Conservation (phyloP, 2,113 vertebrate genomes). For the Dromaius novaehollandiae region DNA sequence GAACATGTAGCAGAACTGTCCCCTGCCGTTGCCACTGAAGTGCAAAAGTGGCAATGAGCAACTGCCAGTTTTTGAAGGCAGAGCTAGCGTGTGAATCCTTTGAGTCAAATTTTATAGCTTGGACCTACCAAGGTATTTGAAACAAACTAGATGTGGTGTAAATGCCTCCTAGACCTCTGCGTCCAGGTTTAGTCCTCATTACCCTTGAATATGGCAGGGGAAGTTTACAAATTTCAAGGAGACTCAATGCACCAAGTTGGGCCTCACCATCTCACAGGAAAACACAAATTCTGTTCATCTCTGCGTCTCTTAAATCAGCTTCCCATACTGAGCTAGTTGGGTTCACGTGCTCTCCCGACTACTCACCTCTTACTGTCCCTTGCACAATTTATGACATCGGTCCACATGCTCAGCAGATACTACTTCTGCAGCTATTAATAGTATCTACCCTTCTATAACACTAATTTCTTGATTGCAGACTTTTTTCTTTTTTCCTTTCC, state of each 20-base stretch:
- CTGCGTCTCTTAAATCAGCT: not conserved
- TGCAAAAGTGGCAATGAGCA: fast-evolving
- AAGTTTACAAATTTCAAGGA: not conserved
- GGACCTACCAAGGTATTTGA: not conserved
- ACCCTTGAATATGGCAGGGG: not conserved
- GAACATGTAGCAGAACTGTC: not conserved
- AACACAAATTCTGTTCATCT: not conserved
- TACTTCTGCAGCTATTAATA: not conserved
- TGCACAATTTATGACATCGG: not conserved
- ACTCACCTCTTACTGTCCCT: not conserved
- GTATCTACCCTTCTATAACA: not conserved
- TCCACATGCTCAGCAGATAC: not conserved
- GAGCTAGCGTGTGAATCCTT: not conserved
- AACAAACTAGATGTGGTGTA: not conserved
- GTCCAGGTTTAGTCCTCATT: fast-evolving
- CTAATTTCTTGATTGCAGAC: not conserved
- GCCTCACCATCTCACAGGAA: not conserved
- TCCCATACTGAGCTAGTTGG: not conserved
- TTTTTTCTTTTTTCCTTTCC: not conserved
- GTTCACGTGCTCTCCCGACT: not conserved
- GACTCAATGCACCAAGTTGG: not conserved
- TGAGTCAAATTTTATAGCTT: not conserved
- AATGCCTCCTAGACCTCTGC: not conserved
- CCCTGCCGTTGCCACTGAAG: not conserved
- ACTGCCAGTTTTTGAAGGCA: not conserved